Conservation (phyloP, 2,888 invertebrate genomes). For the Tortrix viridana region DNA sequence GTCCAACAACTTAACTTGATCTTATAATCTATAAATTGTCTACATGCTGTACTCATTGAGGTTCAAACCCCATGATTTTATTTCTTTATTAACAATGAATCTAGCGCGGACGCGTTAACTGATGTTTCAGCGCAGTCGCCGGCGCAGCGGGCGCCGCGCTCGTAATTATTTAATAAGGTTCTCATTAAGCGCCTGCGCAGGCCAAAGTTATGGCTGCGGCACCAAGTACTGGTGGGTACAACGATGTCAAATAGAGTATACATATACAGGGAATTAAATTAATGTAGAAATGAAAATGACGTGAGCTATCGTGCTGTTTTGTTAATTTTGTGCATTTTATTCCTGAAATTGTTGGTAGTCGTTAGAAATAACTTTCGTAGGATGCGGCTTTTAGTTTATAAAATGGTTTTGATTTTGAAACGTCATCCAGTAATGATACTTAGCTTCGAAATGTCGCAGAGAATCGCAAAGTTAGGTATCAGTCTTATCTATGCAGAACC, state of each 20-base stretch:
- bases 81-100: conserved; percentile 10
- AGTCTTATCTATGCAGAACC: too few species aligned
- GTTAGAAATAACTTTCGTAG: too few species aligned
- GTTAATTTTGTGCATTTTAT: too few species aligned
- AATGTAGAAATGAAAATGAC: too few species aligned
- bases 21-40: background rate
- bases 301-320: too few species aligned
- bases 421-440: too few species aligned
- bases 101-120: conserved; percentile 42
- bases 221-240: conserved; percentile 39
- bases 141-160: conserved; percentile 65
- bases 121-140: conserved; percentile 57
- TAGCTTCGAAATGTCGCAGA: too few species aligned
- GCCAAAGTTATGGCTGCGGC: conserved; percentile 49
- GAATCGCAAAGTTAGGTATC: too few species aligned
- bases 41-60: background rate
- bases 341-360: too few species aligned
- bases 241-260: background rate
- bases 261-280: too few species aligned
- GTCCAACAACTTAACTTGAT: background rate
- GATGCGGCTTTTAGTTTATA: too few species aligned
- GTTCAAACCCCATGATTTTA: background rate
- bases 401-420: too few species aligned
- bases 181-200: conserved; percentile 61
- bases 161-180: conserved; percentile 70